Evolutionary conservation across 1,140 invertebrate genomes (phyloP), one percentile per base, ranked within the genome.

Genomic region (Liolophura sinensis): DNA sequence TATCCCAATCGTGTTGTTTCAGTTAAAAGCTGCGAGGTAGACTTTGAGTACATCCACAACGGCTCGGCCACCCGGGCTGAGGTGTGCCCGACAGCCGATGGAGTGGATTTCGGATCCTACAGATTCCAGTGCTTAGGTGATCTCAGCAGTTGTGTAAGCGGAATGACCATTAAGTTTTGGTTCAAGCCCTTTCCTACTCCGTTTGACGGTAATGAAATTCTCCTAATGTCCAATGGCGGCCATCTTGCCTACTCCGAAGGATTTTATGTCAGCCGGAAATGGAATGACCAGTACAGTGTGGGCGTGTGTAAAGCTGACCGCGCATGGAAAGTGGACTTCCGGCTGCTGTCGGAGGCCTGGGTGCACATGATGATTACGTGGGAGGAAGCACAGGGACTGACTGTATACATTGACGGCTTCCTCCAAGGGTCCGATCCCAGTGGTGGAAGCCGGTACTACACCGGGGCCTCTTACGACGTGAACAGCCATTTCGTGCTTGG

Each of bases 151-250:
- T 82, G 80, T 64, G 15, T 22, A 1, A 27, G 71, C 16, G 80
- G 80, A 7, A 64, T 80, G n/a, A 75, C 70, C 25, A 27, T 80
- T 0, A 64, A 52, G 9, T 62, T 75, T 48, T 75, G 72, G 73
- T 24, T 78, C n/a, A 77, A 75, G 60, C 59, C 68, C 0, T 51
- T 18, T 4, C 24, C 57, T 14, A 52, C 48, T 25, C 60, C 24
- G n/a, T 55, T 56, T 31, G 49, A 62, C 22, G 55, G 51, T 12
- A 60, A 59, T 11, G 54, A 69, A 25, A 51, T 65, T 1, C 63
- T 78, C 18, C 25, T 82, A 7, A 24, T 82, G 0, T 70, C 74
- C 25, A 73, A 65, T 52, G 80, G 80, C 12, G 80, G 80, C 1
- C 69, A 77, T 62, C 64, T 64, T 0, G 27, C 62, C 0, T 67